Evolutionary conservation across 2,113 vertebrate genomes (phyloP).

Genomic region (Capreolus pygargus): DNA sequence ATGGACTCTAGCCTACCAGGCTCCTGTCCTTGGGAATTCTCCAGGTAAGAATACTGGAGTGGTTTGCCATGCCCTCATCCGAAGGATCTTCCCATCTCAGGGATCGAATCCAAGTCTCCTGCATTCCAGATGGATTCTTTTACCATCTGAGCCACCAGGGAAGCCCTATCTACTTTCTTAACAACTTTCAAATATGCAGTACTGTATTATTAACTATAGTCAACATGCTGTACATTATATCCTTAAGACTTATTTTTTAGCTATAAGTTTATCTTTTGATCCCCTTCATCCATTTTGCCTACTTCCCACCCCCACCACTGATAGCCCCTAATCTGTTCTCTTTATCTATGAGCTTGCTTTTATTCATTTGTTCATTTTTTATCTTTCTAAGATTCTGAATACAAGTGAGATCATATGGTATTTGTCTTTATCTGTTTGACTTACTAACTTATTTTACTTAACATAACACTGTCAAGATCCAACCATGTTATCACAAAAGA

Average conservation of each 20-base stretch:
- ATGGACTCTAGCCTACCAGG: neutral
- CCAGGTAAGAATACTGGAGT: neutral
- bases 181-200: neutral
- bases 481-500: neutral
- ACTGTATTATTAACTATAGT: neutral
- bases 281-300: neutral
- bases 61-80: neutral
- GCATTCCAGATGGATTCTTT: neutral
- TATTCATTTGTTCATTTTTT: neutral
- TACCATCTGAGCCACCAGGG: neutral
- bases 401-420: neutral
- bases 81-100: neutral
- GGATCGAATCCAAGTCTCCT: rapidly evolving
- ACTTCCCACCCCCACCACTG: neutral
- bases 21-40: neutral
- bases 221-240: neutral
- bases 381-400: neutral
- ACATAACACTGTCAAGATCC: neutral
- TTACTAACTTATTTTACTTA: neutral
- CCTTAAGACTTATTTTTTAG: neutral
- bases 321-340: neutral
- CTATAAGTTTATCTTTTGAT: neutral
- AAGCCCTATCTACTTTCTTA: neutral
- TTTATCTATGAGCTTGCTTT: neutral
- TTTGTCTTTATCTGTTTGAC: neutral